These are phyloP conservation scores for Sebastes steindachneri DNA, from an alignment of 2,797 vertebrate species.

Conservation along the genomic window DNA sequence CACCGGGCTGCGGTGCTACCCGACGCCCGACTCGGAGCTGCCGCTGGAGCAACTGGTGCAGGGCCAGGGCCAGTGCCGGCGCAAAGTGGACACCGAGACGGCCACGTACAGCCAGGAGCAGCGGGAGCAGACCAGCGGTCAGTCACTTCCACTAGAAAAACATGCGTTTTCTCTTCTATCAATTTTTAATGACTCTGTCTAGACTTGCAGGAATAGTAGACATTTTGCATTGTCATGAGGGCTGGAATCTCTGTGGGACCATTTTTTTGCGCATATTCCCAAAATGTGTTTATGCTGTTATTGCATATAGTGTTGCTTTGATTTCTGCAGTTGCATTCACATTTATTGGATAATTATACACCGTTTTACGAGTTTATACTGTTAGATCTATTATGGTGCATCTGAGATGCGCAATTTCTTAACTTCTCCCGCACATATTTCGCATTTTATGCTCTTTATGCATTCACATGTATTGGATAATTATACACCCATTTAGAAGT, in stretches of 20 bases:
- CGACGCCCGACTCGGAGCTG: conserved; percentile 90
- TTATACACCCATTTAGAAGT: neutral
- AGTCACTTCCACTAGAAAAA: conserved; percentile 68
- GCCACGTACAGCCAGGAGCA: conserved; percentile 82
- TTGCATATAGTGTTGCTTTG: neutral
- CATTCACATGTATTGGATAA: neutral
- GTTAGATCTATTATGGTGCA: no score
- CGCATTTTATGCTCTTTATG: neutral
- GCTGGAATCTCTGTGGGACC: conserved; percentile 9
- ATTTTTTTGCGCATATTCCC: neutral
- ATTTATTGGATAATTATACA: no score
- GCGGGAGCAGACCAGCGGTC: conserved; percentile 86
- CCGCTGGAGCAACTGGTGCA: conserved; percentile 93
- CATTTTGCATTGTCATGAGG: conserved; percentile 58
- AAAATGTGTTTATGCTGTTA: neutral
- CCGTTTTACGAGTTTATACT: neutral
- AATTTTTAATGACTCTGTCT: conserved; percentile 74
- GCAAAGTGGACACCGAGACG: conserved; percentile 86
- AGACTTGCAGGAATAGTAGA: conserved; percentile 59
- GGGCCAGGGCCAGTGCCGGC: conserved; percentile 91
- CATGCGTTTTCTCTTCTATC: conserved; percentile 50
- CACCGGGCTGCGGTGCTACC: conserved; percentile 93
- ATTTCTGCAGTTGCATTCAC: neutral
- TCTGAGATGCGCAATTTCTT: neutral
- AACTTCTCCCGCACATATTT: neutral